phyloP scores from a whole-genome alignment of 2,888 invertebrate species.

The Seladonia tumulorum region DNA sequence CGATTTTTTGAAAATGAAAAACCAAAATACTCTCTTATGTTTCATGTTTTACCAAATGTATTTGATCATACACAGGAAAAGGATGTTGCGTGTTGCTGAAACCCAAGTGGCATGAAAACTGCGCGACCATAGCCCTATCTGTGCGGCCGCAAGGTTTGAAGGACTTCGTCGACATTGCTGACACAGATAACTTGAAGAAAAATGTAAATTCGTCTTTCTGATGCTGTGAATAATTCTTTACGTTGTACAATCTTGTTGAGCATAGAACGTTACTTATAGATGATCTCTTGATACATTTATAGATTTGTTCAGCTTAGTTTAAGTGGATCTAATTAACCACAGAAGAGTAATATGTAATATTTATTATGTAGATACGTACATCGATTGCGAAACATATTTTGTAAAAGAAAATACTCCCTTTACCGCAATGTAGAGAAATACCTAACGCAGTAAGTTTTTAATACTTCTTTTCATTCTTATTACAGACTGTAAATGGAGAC shows the following conservation, averaged over 20 bases:
- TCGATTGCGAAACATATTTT: slow-evolving; percentile 13
- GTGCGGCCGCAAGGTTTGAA: slow-evolving; percentile 85
- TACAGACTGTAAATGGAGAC: slow-evolving; percentile 21
- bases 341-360: slow-evolving; percentile 34
- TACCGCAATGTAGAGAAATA: not conserved
- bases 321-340: not conserved
- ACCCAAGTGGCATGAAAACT: slow-evolving; percentile 85
- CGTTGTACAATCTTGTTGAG: slow-evolving; percentile 3
- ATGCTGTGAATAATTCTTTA: not conserved
- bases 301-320: slow-evolving; percentile 1
- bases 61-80: slow-evolving; percentile 84
- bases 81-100: slow-evolving; percentile 86
- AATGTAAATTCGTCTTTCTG: slow-evolving; percentile 56
- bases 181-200: slow-evolving; percentile 72
- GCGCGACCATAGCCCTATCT: slow-evolving; percentile 85
- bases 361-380: slow-evolving; percentile 21
- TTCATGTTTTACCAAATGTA: slow-evolving; percentile 13
- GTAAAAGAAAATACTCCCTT: slow-evolving; percentile 23
- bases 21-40: not conserved
- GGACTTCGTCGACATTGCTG: slow-evolving; percentile 85
- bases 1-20: not conserved
- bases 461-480: slow-evolving; percentile 23
- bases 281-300: slow-evolving; percentile 22
- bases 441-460: slow-evolving; percentile 17
- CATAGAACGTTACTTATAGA: slow-evolving; percentile 21